These are phyloP conservation scores for Sinosuthora webbiana DNA, from an alignment of 2,113 vertebrate genomes.

Conservation along the genomic window DNA sequence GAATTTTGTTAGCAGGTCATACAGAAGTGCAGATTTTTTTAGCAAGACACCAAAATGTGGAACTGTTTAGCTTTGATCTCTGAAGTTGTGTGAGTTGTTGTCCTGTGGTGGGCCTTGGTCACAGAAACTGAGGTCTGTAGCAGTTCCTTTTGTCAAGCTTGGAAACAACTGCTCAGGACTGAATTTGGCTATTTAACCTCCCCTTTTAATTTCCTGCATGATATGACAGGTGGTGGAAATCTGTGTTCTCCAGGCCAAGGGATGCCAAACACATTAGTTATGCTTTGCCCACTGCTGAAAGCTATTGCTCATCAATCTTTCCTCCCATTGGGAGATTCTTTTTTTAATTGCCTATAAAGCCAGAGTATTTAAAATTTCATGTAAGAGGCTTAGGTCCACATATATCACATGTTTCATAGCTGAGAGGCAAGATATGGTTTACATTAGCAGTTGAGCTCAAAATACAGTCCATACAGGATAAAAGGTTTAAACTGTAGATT, in stretches of 20 bases:
- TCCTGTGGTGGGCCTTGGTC: neutral
- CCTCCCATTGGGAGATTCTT: neutral
- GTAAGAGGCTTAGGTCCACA: conserved; percentile 41
- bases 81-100: neutral
- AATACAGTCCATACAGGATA: neutral
- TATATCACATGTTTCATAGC: neutral
- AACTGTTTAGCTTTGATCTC: neutral
- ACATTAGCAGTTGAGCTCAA: neutral
- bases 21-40: neutral
- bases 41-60: neutral
- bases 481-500: neutral
- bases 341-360: conserved; percentile 24
- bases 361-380: conserved; percentile 3
- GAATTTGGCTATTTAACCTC: neutral
- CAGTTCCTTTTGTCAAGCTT: neutral
- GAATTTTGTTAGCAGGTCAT: neutral
- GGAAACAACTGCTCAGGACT: neutral
- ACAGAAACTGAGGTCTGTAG: neutral
- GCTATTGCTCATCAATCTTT: neutral
- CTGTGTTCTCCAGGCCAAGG: neutral
- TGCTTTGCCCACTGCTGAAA: neutral
- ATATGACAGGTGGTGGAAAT: neutral
- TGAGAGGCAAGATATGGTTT: neutral
- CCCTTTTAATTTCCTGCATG: neutral
- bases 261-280: neutral